Conservation (phyloP, 2,888 invertebrate genomes). For the Machimus rusticus region DNA sequence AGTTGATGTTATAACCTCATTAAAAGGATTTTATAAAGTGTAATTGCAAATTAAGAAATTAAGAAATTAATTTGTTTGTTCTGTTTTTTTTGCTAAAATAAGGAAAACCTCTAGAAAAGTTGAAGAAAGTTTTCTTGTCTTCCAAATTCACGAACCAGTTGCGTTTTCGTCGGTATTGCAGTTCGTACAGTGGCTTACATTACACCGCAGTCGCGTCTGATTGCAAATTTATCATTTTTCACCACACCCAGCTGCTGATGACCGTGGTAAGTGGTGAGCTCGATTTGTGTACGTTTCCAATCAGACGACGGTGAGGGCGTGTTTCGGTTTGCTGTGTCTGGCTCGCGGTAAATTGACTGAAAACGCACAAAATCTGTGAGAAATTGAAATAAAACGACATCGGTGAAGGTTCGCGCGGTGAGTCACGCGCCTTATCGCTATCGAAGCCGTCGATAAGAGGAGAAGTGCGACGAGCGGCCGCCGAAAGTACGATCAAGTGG, state of each 20-base stretch:
- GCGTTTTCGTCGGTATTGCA: neutral
- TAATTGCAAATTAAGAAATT: neutral
- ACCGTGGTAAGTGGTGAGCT: neutral
- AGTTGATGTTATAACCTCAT: too few species aligned
- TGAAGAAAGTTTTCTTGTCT: neutral
- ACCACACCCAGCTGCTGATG: neutral
- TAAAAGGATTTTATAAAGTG: too few species aligned
- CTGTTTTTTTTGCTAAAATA: neutral
- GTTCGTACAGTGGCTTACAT: neutral
- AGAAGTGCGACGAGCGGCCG: neutral
- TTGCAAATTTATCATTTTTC: neutral
- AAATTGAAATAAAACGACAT: neutral
- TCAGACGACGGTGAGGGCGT: neutral
- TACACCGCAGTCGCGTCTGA: neutral
- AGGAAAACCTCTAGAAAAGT: neutral
- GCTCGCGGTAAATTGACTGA: neutral
- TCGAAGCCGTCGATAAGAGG: neutral
- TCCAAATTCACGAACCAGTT: neutral
- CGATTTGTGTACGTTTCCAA: neutral
- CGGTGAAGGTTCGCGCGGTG: neutral
- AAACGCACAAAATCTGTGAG: neutral
- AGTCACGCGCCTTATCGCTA: neutral
- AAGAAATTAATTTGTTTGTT: too few species aligned
- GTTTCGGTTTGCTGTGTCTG: neutral
- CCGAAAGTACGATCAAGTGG: neutral